These are phyloP conservation scores for Casuarius casuarius DNA, from an alignment of 2,113 vertebrate species.

Conservation along the genomic window DNA sequence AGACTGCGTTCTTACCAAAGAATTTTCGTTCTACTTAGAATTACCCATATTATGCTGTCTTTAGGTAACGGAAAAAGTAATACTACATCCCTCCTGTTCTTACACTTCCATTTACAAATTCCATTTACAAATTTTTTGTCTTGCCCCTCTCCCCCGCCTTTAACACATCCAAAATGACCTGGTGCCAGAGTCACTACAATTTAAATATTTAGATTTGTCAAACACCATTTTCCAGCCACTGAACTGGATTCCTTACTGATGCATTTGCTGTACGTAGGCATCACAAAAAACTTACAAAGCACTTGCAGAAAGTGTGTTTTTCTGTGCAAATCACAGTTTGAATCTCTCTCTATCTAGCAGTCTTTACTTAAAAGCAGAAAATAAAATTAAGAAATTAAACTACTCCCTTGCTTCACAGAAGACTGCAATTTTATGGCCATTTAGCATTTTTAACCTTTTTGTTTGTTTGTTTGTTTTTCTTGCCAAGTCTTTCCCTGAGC, in stretches of 20 bases:
- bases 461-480: constrained; percentile 48
- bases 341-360: background rate
- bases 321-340: background rate
- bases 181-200: background rate
- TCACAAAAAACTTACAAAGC: background rate
- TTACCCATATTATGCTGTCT: background rate
- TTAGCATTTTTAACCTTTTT: constrained; percentile 58
- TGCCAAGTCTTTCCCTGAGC: constrained; percentile 63
- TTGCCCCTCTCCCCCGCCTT: background rate
- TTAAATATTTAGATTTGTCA: background rate
- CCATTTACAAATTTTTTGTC: background rate
- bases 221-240: background rate
- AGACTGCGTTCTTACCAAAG: background rate
- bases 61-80: background rate
- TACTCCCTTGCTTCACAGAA: constrained; percentile 11
- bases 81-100: background rate
- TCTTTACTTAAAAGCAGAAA: constrained; percentile 38
- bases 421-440: constrained; percentile 42
- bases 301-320: background rate
- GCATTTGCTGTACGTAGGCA: background rate
- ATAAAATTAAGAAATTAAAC: constrained; percentile 55
- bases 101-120: background rate
- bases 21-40: background rate
- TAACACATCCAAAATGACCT: background rate
- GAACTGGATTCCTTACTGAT: background rate